Evolutionary conservation across 2,797 vertebrate species (phyloP).

Genomic region (Miichthys miiuy): DNA sequence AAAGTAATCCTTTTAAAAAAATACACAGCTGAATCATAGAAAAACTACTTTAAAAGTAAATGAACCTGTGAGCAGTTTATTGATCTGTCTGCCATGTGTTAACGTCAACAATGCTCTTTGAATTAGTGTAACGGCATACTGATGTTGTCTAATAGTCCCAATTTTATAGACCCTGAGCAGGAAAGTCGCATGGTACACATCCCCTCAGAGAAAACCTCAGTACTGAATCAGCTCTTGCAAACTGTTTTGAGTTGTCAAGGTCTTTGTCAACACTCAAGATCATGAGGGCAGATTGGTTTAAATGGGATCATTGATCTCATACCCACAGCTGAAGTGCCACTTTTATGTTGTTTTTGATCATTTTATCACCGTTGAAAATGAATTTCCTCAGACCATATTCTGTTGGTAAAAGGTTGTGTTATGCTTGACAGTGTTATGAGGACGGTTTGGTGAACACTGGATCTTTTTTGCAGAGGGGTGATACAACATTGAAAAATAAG

Average conservation of each 20-base stretch:
- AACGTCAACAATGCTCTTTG: not conserved
- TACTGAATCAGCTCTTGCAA: constrained; percentile 39
- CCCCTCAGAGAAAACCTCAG: constrained; percentile 30
- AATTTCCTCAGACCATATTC: constrained; percentile 67
- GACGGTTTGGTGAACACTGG: constrained; percentile 37
- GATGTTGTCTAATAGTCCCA: constrained; percentile 4
- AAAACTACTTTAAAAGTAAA: not conserved
- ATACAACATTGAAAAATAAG: constrained; percentile 32
- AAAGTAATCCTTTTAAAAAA: not conserved
- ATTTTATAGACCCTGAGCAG: constrained; percentile 1
- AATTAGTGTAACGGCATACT: not conserved
- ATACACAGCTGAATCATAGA: too few relatives aligned
- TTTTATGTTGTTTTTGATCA: constrained; percentile 47
- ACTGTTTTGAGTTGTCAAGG: constrained; percentile 31
- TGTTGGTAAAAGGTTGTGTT: constrained; percentile 65
- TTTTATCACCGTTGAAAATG: constrained; percentile 58
- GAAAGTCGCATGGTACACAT: constrained; percentile 17
- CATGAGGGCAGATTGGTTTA: constrained; percentile 57
- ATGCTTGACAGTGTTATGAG: constrained; percentile 62
- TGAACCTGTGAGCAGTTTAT: not conserved
- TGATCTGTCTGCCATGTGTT: not conserved
- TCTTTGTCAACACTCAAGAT: constrained; percentile 55
- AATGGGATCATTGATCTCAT: constrained; percentile 55
- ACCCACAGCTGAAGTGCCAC: constrained; percentile 42
- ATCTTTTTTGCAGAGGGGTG: not conserved